phyloP scores from a whole-genome alignment of 2,113 vertebrate genomes.

The Orycteropus afer region DNA sequence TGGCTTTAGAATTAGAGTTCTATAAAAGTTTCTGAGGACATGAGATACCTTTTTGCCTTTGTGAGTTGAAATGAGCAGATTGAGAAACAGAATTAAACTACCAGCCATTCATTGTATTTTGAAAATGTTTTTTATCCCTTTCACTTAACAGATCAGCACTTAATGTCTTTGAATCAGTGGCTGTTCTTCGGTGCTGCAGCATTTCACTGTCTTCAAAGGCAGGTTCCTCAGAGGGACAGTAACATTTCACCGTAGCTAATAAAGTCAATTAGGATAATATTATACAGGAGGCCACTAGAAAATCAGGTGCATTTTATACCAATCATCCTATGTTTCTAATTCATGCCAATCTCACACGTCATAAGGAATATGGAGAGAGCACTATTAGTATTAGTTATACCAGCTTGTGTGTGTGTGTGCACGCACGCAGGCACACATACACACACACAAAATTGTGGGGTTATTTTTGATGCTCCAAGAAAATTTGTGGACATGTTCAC shows the following conservation, averaged over 20 bases:
- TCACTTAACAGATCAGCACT: conserved; percentile 78
- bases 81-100: conserved; percentile 59
- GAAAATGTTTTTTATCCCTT: conserved; percentile 72
- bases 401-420: background rate
- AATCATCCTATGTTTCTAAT: conserved; percentile 71
- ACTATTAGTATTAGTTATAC: conserved; percentile 17
- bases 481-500: conserved; percentile 60
- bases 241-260: conserved; percentile 67
- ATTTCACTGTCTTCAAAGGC: conserved; percentile 54
- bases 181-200: conserved; percentile 46
- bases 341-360: conserved; percentile 40
- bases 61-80: conserved; percentile 58
- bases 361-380: background rate
- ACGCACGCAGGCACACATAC: no score
- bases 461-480: conserved; percentile 7
- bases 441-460: background rate
- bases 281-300: conserved; percentile 54
- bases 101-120: conserved; percentile 56
- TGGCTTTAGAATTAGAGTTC: conserved; percentile 34
- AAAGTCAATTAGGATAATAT: conserved; percentile 74
- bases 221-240: conserved; percentile 58
- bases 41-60: background rate
- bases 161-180: conserved; percentile 67
- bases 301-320: conserved; percentile 70
- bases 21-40: conserved; percentile 52